These are phyloP conservation scores for Brachionus plicatilis DNA, from an alignment of 1,140 invertebrate species.

Conservation along the genomic window DNA sequence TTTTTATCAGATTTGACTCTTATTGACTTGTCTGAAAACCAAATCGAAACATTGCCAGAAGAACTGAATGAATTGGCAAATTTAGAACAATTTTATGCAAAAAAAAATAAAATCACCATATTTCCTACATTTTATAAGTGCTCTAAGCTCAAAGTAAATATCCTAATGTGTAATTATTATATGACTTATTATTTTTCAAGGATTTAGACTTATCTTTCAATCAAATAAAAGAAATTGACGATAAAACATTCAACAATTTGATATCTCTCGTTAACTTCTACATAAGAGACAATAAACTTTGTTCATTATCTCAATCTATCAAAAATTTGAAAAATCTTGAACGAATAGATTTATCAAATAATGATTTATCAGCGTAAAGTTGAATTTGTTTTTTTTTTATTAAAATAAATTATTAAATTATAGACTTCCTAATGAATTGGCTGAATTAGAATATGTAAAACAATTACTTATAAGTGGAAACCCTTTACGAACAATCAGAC, in stretches of 20 bases:
- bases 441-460: conserved; percentile 71
- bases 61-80: conserved; percentile 71
- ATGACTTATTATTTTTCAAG: background rate
- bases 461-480: conserved; percentile 78
- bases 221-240: conserved; percentile 13
- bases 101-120: conserved; percentile 65
- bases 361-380: conserved; percentile 67
- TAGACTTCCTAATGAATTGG: conserved; percentile 70
- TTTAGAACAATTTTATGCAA: conserved; percentile 71
- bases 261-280: background rate
- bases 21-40: conserved; percentile 72
- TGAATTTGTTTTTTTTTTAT: background rate
- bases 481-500: conserved; percentile 68
- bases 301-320: conserved; percentile 70
- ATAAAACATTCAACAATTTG: background rate
- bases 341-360: conserved; percentile 75
- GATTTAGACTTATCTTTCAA: conserved; percentile 28
- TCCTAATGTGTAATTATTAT: background rate
- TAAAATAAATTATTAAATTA: background rate
- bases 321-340: conserved; percentile 67
- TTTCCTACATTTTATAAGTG: conserved; percentile 55
- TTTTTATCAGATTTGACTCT: conserved; percentile 60
- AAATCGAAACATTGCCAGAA: conserved; percentile 65
- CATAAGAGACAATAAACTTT: conserved; percentile 67
- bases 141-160: conserved; percentile 51